phyloP scores from a whole-genome alignment of 2,888 invertebrate genomes.

The Diadromus collaris region DNA sequence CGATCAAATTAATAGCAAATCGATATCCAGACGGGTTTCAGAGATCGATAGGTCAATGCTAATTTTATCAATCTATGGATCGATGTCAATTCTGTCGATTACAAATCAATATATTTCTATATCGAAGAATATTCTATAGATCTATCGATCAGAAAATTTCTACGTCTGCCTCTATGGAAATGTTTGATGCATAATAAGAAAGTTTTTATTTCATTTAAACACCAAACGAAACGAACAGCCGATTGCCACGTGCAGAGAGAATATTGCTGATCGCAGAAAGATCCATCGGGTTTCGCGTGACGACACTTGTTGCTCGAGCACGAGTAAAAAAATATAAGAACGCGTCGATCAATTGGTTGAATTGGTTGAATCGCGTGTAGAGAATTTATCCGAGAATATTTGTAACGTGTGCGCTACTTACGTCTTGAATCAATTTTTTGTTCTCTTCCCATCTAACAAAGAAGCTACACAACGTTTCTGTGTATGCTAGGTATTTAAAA shows the following conservation, averaged over 20 bases:
- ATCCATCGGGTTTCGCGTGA: constrained; percentile 52
- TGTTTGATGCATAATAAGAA: not conserved
- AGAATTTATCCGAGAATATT: constrained; percentile 38
- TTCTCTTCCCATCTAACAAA: constrained; percentile 14
- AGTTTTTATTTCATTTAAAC: not conserved
- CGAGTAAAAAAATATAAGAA: constrained; percentile 30
- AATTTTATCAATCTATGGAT: not conserved
- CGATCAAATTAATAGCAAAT: not conserved
- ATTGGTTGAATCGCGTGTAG: constrained; percentile 50
- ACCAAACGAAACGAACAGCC: not conserved
- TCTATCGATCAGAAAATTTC: not conserved
- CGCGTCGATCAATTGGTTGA: constrained; percentile 54
- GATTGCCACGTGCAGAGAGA: constrained; percentile 1
- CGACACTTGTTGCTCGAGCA: constrained; percentile 34
- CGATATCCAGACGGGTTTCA: not conserved
- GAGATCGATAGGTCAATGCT: not conserved
- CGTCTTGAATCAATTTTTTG: constrained; percentile 38
- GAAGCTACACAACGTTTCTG: not conserved
- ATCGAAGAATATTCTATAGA: not conserved
- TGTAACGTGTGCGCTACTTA: constrained; percentile 28
- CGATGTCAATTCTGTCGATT: too few species aligned
- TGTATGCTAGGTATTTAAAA: not conserved
- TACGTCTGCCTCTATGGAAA: not conserved
- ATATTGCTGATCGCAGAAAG: constrained; percentile 13
- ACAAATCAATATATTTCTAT: not conserved